Evolutionary conservation across 2,797 vertebrate species (phyloP).

Genomic region (Macropus fuliginosus): DNA sequence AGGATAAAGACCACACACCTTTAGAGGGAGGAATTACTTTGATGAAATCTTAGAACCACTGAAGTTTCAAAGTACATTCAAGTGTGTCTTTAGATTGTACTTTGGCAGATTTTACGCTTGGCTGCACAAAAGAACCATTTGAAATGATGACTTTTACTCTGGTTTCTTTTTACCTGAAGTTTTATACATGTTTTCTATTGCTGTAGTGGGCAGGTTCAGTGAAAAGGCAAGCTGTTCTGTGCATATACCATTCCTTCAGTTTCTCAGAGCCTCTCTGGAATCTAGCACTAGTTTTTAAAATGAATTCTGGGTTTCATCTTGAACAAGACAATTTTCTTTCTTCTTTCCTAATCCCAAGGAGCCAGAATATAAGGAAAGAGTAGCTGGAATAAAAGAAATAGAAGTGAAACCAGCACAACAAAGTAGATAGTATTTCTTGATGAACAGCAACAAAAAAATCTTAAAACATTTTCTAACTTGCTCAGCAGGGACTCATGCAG

Average conservation of each 20-base stretch:
- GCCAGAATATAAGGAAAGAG: conserved; percentile 67
- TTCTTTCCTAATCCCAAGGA: conserved; percentile 79
- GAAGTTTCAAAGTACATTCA: neutral
- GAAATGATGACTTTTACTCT: conserved; percentile 36
- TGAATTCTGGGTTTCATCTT: conserved; percentile 75
- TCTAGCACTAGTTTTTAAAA: conserved; percentile 73
- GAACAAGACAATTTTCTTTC: conserved; percentile 75
- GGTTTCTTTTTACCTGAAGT: conserved; percentile 16
- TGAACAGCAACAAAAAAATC: conserved; percentile 77
- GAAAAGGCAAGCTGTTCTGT: conserved; percentile 20
- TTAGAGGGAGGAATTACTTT: neutral
- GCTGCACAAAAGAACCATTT: conserved; percentile 12
- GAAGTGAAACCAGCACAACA: conserved; percentile 75
- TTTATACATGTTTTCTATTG: neutral
- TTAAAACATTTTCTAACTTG: conserved; percentile 74
- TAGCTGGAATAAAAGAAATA: conserved; percentile 59
- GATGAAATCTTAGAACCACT: neutral
- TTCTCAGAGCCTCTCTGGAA: conserved; percentile 56
- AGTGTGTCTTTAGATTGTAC: neutral
- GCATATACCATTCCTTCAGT: conserved; percentile 29
- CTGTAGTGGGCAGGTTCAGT: neutral
- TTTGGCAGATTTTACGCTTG: neutral
- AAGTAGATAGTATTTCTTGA: conserved; percentile 73
- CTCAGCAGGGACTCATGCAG: conserved; percentile 71
- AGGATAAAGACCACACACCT: neutral